Evolutionary conservation across 2,888 invertebrate genomes (phyloP), one percentile per base, ranked within the genome.

Genomic region (Brachypterus glaber): DNA sequence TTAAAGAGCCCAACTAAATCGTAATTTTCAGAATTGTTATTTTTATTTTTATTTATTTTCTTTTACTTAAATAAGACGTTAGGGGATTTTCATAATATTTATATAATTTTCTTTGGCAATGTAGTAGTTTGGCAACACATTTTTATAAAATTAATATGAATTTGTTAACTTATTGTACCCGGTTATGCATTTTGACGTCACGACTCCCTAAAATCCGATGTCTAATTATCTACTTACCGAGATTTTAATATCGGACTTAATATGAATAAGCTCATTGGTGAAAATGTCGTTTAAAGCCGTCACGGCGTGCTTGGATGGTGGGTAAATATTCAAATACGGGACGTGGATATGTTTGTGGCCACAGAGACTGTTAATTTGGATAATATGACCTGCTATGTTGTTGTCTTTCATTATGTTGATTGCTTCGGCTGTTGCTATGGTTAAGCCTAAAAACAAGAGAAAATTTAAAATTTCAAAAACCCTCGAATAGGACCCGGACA

Each of bases 281-380:
- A 50, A 24, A 5, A 45, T 41, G 31, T 53, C 53, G 2, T 50
- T 48, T 9, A 51, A 24, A 14, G 47, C 45, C 3, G 46, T 53
- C 1, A 53, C 43, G 3, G 49, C 46, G 30, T 42, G 38, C 36
- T 53, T 53, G 11, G 47, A 43, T 0, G 50, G 50, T 3, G 46
- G 39, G 35, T 50, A 51, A 3, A 53, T 40, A 24, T 45, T 46
- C 8, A 37, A 12, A 4, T 30, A 16, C 3, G 49, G 49, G 12
- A 36, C 14, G 4, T 31, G 16, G 2, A 35, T 1, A 8, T 44
- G 31, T 37, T 25, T 29, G 15, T 50, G 50, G 5, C 50, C 50
- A 1, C 24, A 26, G 1, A 47, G 5, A 30, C 50, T 50, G 26
- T 50, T 50, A 2, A 50, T 43, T 18, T 47, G 42, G 8, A 50